A percentile compares a stretch with the other conserved stretches of the same genome.
Conservation (phyloP, 2,113 vertebrate species). For the Pseudorasbora parva region DNA sequence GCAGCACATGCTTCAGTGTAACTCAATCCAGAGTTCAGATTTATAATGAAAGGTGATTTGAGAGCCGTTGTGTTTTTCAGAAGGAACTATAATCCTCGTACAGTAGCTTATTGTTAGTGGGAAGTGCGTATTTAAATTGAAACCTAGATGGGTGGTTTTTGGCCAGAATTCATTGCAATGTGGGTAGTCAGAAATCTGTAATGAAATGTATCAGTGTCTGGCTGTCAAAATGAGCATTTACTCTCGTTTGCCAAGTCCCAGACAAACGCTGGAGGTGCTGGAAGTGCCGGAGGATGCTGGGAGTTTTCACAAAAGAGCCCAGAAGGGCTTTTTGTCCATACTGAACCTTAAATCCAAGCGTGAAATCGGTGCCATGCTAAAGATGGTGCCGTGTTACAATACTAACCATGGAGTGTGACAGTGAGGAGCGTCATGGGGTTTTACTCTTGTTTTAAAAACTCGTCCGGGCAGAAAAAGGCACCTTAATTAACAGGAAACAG, state of each 20-base stretch:
- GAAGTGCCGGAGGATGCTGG: conserved; percentile 65
- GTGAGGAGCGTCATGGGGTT: conserved; percentile 54
- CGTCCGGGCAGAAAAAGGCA: conserved; percentile 2
- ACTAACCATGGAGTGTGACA: conserved; percentile 34
- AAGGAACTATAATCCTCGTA: background rate
- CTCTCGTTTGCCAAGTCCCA: conserved; percentile 38
- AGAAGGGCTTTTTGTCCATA: conserved; percentile 67
- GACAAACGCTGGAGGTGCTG: conserved; percentile 68
- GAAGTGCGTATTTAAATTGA: background rate
- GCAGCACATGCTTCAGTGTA: conserved; percentile 2
- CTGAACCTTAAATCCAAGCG: conserved; percentile 68
- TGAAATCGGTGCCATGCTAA: conserved; percentile 72
- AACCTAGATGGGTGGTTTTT: background rate
- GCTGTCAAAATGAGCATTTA: conserved; percentile 35
- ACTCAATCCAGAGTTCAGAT: conserved; percentile 11
- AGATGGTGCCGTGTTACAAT: conserved; percentile 62
- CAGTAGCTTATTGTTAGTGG: background rate
- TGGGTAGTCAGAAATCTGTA: background rate
- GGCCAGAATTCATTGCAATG: background rate
- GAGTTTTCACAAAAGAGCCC: conserved; percentile 69
- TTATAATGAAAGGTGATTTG: background rate
- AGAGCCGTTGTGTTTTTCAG: background rate
- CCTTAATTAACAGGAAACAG: conserved; percentile 20
- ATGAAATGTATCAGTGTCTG: background rate
- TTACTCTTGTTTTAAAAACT: conserved; percentile 44